Percentiles rank a stretch among this genome's conserved stretches.
Evolutionary conservation across 2,797 vertebrate species (phyloP).

Genomic region (Yasuhikotakia modesta): DNA sequence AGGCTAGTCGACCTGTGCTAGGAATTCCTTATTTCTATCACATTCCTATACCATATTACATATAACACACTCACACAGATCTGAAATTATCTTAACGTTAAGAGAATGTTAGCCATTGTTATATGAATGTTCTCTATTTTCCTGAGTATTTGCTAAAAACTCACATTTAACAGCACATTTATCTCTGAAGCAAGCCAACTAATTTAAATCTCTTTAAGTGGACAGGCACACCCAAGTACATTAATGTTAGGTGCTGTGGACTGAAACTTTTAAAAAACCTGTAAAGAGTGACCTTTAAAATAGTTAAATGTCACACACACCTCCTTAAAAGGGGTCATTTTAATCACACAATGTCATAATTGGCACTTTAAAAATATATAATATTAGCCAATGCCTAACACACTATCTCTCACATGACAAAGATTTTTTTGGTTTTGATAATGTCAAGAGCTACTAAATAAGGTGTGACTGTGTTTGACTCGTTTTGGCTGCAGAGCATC

Average conservation of each 20-base stretch:
- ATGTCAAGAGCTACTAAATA: neutral
- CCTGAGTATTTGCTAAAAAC: neutral
- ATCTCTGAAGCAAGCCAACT: neutral
- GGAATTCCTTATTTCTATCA: too few species aligned
- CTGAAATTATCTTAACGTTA: too few species aligned
- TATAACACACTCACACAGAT: too few species aligned
- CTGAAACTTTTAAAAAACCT: neutral
- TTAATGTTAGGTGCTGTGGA: neutral
- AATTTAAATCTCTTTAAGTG: neutral
- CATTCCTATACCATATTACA: too few species aligned
- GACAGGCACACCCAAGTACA: neutral
- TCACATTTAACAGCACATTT: neutral
- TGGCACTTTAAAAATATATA: neutral
- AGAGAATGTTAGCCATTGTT: too few species aligned
- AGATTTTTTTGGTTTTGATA: neutral
- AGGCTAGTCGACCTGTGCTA: too few species aligned
- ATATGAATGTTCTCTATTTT: neutral
- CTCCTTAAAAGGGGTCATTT: neutral
- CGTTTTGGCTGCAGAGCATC: conserved; percentile 18
- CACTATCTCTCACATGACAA: neutral
- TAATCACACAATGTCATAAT: neutral
- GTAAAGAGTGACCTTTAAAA: neutral
- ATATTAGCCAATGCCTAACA: neutral
- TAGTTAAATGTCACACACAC: neutral
- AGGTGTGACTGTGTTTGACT: neutral